A percentile compares a stretch with the other conserved stretches of the same genome.
Evolutionary conservation across 2,797 vertebrate genomes (phyloP).

Genomic region (Acrocephalus scirpaceus): DNA sequence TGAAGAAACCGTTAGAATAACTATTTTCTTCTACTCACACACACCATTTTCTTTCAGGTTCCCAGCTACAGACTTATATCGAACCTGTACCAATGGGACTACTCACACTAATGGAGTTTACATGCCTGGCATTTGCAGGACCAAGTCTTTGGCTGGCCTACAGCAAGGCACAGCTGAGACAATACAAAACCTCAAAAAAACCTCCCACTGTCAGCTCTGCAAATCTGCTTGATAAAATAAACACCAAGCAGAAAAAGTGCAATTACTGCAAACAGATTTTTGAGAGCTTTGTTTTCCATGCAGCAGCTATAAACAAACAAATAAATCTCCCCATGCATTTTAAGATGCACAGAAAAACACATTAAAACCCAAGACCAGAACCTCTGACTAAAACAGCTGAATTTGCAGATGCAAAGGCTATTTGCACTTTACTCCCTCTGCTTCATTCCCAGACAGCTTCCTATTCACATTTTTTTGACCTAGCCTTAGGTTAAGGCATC

Average conservation of each 20-base stretch:
- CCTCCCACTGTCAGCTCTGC: not conserved
- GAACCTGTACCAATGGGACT: not conserved
- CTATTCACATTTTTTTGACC: not conserved
- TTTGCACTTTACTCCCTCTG: not conserved
- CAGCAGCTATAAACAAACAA: constrained; percentile 23
- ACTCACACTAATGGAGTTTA: not conserved
- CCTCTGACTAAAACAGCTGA: constrained; percentile 4
- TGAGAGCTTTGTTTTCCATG: not conserved
- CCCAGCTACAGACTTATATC: not conserved
- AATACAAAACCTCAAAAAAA: not conserved
- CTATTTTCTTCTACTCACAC: not conserved
- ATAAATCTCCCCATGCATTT: not conserved
- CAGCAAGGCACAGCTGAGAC: not conserved
- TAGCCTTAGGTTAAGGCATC: constrained; percentile 4
- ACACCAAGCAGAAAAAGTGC: not conserved
- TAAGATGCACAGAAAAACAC: not conserved
- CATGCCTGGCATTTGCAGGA: not conserved
- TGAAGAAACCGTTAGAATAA: not conserved
- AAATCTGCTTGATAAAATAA: constrained; percentile 33
- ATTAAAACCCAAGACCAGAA: not conserved
- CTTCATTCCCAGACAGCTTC: not conserved
- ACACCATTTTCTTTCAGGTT: not conserved
- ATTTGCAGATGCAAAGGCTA: not conserved
- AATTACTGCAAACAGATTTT: not conserved
- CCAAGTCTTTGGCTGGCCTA: not conserved